Percentiles rank a stretch among this genome's conserved stretches.
phyloP scores from a whole-genome alignment of 2,888 invertebrate genomes.

The Polymixis flavicincta region DNA sequence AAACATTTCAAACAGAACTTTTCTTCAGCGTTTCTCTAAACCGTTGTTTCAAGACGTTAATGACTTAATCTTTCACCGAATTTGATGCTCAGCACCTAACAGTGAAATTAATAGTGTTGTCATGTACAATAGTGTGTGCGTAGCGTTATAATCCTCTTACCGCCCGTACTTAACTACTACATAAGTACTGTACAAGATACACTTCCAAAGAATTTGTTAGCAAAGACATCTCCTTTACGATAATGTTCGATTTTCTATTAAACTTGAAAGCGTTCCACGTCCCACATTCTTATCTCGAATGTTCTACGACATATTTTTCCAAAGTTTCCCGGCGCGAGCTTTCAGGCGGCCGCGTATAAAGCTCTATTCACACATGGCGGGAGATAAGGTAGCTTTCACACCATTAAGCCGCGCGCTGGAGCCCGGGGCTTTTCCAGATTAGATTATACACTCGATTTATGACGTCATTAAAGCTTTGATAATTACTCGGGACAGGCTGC shows the following conservation, averaged over 20 bases:
- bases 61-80: constrained; percentile 40
- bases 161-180: constrained; percentile 68
- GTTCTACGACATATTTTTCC: constrained; percentile 91
- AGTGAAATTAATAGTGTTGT: constrained; percentile 47
- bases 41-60: constrained; percentile 35
- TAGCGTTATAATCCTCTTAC: constrained; percentile 66
- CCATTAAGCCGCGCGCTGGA: constrained; percentile 90
- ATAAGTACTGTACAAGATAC: constrained; percentile 75
- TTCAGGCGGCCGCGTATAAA: constrained; percentile 90
- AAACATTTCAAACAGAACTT: constrained; percentile 13
- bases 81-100: constrained; percentile 28
- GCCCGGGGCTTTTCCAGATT: constrained; percentile 91
- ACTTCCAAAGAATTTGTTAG: constrained; percentile 89
- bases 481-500: constrained; percentile 91
- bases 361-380: constrained; percentile 91
- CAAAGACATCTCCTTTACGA: constrained; percentile 90
- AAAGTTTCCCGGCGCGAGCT: constrained; percentile 90
- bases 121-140: constrained; percentile 53
- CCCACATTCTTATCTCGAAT: constrained; percentile 90
- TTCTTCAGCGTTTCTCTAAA: constrained; percentile 3
- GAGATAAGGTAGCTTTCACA: constrained; percentile 91
- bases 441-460: constrained; percentile 91
- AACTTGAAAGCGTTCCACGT: constrained; percentile 90
- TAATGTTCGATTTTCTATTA: constrained; percentile 91
- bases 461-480: constrained; percentile 91